Base-by-base conservation (phyloP, 1,140 invertebrate species). In the Lordiphosa collinella region DNA sequence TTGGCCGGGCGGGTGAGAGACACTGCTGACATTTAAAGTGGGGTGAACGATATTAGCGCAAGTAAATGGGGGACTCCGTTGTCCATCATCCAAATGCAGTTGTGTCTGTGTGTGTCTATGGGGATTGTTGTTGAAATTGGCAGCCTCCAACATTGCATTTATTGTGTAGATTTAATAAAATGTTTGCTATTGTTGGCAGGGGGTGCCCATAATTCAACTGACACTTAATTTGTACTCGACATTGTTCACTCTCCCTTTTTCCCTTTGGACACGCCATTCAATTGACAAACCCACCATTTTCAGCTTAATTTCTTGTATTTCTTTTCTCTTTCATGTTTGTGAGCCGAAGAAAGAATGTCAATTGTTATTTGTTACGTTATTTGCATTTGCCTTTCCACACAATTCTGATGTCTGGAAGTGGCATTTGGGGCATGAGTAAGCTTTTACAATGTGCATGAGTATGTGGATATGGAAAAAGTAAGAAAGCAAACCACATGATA, bases 1-100 rank as follows among this genome's bases (percentile, higher is more conserved):
- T 68, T 71, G 64, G 55, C 25, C 25, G 54, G 54, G 53, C 49
- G 47, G 44, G 34, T 11, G 14, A 22, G 35, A 36, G 10, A 36
- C 8, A 25, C 9, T 9, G 16, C 78, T 84, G 78, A 84, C 78
- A 84, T 84, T 78, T 84, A 63, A 73, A 84, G 78, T 84, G 78
- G 78, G 78, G 78, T 84, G 78, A 84, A 84, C 60, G 68, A 84
- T 84, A 84, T 84, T 84, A 84, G 78, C 68, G 72, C 76, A 84
- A 82, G 84, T 82, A 82, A 82, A 76, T 82, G 76, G 66, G 41
- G 41, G 41, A 13, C 22, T 5, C 5, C n/a, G 12, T 25, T 25
- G 40, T 8, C n/a, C 9, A 22, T 8, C 18, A 18, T 22, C 40
- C 32, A 31, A 44, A 13, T 14, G 25, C 29, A 25, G 32, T 13